phyloP scores from a whole-genome alignment of 2,797 vertebrate species.

The Merluccius polli region DNA sequence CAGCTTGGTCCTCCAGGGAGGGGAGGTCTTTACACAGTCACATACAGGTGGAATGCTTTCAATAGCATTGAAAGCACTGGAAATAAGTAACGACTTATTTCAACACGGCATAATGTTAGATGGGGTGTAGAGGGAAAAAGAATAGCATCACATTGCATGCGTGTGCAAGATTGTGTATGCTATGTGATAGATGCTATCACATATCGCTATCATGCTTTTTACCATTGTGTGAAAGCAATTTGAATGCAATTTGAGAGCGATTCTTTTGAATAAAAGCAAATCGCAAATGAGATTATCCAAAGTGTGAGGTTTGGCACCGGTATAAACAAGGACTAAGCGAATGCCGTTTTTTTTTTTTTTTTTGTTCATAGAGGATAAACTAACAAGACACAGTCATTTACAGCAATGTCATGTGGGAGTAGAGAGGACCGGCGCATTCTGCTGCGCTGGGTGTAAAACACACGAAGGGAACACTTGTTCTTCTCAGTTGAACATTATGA shows the following conservation, averaged over 20 bases:
- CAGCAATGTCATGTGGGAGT: background rate
- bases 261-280: background rate
- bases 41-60: conserved; percentile 74
- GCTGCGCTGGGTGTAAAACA: background rate
- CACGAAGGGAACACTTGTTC: background rate
- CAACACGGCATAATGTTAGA: conserved; percentile 51
- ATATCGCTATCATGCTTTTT: background rate
- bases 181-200: no score
- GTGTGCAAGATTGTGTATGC: no score
- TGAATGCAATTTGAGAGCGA: background rate
- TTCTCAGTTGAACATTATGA: conserved; percentile 3
- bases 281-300: background rate
- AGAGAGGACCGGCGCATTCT: background rate
- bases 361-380: background rate
- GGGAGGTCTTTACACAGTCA: conserved; percentile 56
- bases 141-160: background rate
- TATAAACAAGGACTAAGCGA: background rate
- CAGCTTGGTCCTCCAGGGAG: conserved; percentile 73
- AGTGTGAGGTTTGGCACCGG: background rate
- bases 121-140: background rate
- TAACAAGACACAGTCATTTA: background rate
- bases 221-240: background rate
- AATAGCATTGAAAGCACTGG: conserved; percentile 72
- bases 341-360: background rate
- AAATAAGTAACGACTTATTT: conserved; percentile 80